Evolutionary conservation across 2,888 invertebrate species (phyloP).

Genomic region (Actias luna): DNA sequence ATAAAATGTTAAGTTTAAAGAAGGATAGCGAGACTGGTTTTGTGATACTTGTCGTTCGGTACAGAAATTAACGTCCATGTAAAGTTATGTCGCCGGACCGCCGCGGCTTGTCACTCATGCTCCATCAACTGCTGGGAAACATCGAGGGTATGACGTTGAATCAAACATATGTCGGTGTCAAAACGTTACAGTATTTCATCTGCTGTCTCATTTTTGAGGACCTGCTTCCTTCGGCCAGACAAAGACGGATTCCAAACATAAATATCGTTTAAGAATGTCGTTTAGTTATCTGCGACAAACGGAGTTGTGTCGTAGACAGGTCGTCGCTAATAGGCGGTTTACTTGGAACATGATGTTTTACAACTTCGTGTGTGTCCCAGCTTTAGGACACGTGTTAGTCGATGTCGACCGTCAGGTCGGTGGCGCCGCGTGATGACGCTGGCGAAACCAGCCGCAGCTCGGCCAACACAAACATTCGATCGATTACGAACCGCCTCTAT

Average conservation of each 20-base stretch:
- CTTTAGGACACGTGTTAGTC: constrained; percentile 67
- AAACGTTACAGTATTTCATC: constrained; percentile 75
- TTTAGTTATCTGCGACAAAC: constrained; percentile 66
- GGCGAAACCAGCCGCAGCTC: constrained; percentile 52
- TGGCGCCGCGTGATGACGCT: constrained; percentile 56
- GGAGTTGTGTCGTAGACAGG: constrained; percentile 73
- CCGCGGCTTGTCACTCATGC: constrained; percentile 77
- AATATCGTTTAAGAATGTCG: constrained; percentile 61
- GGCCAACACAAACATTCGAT: constrained; percentile 69
- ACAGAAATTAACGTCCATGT: constrained; percentile 74
- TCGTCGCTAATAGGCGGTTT: constrained; percentile 79
- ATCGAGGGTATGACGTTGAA: constrained; percentile 74
- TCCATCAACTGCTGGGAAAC: constrained; percentile 79
- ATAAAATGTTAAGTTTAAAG: constrained; percentile 66
- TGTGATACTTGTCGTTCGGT: constrained; percentile 62
- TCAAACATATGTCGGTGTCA: constrained; percentile 73
- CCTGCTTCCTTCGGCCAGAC: constrained; percentile 61
- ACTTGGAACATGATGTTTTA: constrained; percentile 69
- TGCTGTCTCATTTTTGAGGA: constrained; percentile 68
- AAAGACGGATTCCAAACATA: constrained; percentile 66
- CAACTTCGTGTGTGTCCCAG: constrained; percentile 73
- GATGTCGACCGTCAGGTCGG: constrained; percentile 55
- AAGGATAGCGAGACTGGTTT: constrained; percentile 61
- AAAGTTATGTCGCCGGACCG: constrained; percentile 70
- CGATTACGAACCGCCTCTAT: constrained; percentile 49